These are phyloP conservation scores for Melipona quadrifasciata DNA, from an alignment of 1,140 invertebrate species.

Conservation along the genomic window DNA sequence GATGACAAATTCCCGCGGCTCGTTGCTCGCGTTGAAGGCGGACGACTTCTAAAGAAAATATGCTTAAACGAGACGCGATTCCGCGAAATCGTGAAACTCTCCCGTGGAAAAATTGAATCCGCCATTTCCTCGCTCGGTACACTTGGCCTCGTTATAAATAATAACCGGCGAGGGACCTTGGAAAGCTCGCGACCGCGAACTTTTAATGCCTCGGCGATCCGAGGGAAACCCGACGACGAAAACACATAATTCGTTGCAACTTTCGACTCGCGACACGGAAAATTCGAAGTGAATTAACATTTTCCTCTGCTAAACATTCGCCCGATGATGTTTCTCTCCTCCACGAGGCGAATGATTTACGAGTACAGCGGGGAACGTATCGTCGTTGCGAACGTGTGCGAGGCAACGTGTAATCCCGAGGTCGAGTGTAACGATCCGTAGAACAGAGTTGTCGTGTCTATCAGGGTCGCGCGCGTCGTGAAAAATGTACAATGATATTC, in stretches of 20 bases:
- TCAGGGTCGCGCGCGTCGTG: not conserved
- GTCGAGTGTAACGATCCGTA: constrained; percentile 13
- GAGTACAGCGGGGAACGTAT: not conserved
- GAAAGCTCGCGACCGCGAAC: not conserved
- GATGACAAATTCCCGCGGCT: not conserved
- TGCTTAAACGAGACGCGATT: not conserved
- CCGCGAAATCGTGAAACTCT: not conserved
- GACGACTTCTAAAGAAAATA: not conserved
- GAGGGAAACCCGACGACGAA: not conserved
- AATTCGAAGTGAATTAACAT: not conserved
- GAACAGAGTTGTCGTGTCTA: constrained; percentile 1
- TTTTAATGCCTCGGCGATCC: not conserved
- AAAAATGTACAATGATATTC: not conserved
- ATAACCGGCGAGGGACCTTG: not conserved
- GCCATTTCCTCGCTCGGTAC: not conserved
- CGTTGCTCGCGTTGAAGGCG: not conserved
- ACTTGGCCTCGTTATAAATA: not conserved
- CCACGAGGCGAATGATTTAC: not conserved
- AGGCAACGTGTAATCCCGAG: not conserved
- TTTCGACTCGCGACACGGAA: not conserved
- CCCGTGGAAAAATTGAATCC: not conserved
- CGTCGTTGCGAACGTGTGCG: too few species aligned
- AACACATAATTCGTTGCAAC: not conserved
- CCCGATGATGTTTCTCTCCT: not conserved
- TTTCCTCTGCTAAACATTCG: not conserved